Evolutionary conservation across 2,888 invertebrate genomes (phyloP).

Genomic region (Abrostola triplasia): DNA sequence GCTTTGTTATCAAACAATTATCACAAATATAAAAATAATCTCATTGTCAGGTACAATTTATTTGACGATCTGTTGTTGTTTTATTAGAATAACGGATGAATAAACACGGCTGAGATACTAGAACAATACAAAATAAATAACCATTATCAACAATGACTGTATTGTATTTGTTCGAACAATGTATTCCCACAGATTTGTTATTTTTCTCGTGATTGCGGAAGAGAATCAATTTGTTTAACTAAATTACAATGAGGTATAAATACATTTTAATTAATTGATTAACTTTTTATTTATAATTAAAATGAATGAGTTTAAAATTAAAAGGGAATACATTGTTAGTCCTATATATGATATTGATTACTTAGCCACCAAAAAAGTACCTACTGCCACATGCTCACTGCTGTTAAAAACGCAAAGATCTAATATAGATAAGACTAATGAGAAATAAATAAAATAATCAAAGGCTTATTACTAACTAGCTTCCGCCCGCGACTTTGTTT

Average conservation of each 20-base stretch:
- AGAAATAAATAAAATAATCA: too few species aligned
- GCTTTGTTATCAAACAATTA: slow-evolving; percentile 30
- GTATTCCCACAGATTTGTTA: slow-evolving; percentile 22
- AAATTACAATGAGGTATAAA: slow-evolving; percentile 14
- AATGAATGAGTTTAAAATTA: too few species aligned
- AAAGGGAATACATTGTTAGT: too few species aligned
- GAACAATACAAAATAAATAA: slow-evolving; percentile 12
- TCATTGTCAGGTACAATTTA: slow-evolving; percentile 7
- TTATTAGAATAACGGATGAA: slow-evolving; percentile 8
- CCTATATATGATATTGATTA: too few species aligned
- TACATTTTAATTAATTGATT: too few species aligned
- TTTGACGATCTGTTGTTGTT: slow-evolving; percentile 20
- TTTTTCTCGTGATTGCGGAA: slow-evolving; percentile 9
- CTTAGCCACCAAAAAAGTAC: too few species aligned
- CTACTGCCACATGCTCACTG: too few species aligned
- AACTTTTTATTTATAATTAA: too few species aligned
- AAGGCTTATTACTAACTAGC: too few species aligned
- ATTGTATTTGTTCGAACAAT: slow-evolving; percentile 22
- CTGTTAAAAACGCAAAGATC: too few species aligned
- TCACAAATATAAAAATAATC: not conserved
- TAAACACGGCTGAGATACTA: slow-evolving; percentile 14
- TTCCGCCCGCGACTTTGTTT: too few species aligned
- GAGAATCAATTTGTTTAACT: not conserved
- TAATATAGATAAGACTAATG: too few species aligned
- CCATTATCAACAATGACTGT: slow-evolving; percentile 16